Conservation (phyloP, 1,140 invertebrate genomes). For the Mactra quadrangularis region DNA sequence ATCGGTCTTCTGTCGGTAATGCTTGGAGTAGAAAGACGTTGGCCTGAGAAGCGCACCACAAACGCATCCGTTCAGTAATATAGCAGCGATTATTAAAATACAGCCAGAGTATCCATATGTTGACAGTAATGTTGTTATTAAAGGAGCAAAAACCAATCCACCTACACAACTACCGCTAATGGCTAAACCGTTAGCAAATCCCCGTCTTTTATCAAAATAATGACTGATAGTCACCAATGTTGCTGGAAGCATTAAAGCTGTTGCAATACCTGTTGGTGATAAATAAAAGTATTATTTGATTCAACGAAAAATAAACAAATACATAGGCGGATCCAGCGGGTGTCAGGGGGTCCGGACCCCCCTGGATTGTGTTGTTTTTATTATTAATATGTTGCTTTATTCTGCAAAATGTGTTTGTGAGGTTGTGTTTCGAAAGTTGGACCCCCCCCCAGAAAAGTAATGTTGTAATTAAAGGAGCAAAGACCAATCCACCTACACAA, state of each 20-base stretch:
- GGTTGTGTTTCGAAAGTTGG: no score
- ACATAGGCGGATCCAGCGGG: no score
- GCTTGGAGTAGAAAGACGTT: slow-evolving; percentile 6
- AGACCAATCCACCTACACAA: slow-evolving; percentile 34
- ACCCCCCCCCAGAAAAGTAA: no score
- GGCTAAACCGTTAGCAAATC: slow-evolving; percentile 43
- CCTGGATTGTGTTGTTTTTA: no score
- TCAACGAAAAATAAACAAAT: no score
- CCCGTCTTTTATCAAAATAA: slow-evolving; percentile 48
- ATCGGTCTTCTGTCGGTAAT: neutral
- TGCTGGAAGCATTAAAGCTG: neutral
- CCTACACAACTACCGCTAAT: slow-evolving; percentile 30
- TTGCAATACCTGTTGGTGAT: slow-evolving; percentile 40
- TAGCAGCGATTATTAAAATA: slow-evolving; percentile 7
- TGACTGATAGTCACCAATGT: slow-evolving; percentile 8
- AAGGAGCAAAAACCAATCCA: slow-evolving; percentile 39
- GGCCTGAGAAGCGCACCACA: slow-evolving; percentile 22
- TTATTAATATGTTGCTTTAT: no score
- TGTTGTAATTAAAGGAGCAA: slow-evolving; percentile 30
- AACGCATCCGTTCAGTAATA: slow-evolving; percentile 27
- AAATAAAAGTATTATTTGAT: no score
- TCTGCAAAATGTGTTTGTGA: no score
- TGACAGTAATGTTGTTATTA: slow-evolving; percentile 13
- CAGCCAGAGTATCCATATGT: slow-evolving; percentile 35
- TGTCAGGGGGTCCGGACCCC: no score